These are phyloP conservation scores for Rhinichthys klamathensis DNA, from an alignment of 2,113 vertebrate species.

Conservation along the genomic window DNA sequence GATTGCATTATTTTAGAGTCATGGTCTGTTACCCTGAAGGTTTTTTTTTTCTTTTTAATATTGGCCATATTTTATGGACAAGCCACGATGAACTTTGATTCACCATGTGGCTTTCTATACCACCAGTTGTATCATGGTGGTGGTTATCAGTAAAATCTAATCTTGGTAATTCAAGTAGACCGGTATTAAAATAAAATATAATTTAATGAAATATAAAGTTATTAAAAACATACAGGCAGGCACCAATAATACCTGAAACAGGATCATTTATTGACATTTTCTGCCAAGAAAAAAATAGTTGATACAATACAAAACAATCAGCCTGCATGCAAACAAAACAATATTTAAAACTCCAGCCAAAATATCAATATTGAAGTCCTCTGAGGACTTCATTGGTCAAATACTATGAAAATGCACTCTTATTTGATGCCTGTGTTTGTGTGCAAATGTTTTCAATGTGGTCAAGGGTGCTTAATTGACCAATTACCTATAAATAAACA, in stretches of 20 bases:
- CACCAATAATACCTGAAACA: neutral
- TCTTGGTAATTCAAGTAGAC: neutral
- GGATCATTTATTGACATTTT: neutral
- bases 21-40: neutral
- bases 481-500: slow-evolving; percentile 63
- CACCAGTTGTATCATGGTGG: neutral
- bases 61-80: neutral
- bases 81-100: neutral
- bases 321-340: no score
- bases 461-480: slow-evolving; percentile 47
- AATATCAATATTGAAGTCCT: no score
- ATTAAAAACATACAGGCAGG: neutral
- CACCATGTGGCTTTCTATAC: neutral
- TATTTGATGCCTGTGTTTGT: slow-evolving; percentile 12
- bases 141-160: neutral
- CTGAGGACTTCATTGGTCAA: neutral
- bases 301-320: no score
- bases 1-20: neutral
- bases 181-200: neutral
- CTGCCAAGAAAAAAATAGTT: no score
- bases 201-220: neutral
- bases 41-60: neutral
- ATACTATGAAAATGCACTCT: neutral
- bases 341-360: no score
- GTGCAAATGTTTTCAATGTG: neutral